A percentile compares a stretch with the other conserved stretches of the same genome.
phyloP scores from a whole-genome alignment of 2,888 invertebrate species.

The Orthosia gothica region DNA sequence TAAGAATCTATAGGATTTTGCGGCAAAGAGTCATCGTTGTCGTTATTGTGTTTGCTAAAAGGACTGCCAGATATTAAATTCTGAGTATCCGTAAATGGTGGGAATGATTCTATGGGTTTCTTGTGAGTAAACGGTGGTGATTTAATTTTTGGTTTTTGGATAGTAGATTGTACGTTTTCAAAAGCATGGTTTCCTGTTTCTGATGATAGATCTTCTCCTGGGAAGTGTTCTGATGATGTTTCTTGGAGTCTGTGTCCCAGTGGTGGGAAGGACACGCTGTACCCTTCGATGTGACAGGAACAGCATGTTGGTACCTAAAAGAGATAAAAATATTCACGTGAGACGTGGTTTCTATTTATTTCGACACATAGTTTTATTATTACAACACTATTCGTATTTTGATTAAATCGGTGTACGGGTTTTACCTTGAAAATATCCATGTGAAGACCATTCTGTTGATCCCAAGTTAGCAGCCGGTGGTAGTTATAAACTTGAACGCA shows the following conservation, averaged over 20 bases:
- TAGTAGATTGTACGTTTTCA: conserved; percentile 85
- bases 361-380: not conserved
- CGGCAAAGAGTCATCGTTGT: conserved; percentile 79
- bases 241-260: conserved; percentile 90
- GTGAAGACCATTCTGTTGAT: conserved; percentile 94
- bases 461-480: conserved; percentile 96
- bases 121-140: conserved; percentile 80
- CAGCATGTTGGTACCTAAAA: conserved; percentile 95
- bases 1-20: conserved; percentile 85
- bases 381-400: too few species aligned
- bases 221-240: conserved; percentile 90
- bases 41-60: conserved; percentile 78
- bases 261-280: conserved; percentile 93
- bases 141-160: conserved; percentile 84
- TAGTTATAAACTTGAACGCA: conserved; percentile 96
- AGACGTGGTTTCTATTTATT: not conserved
- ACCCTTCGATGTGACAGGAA: conserved; percentile 95
- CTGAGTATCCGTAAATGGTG: conserved; percentile 73
- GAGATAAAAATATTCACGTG: conserved; percentile 95
- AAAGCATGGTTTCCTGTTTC: conserved; percentile 88
- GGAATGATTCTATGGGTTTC: conserved; percentile 82
- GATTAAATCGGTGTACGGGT: too few species aligned
- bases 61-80: conserved; percentile 84
- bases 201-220: conserved; percentile 90
- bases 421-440: conserved; percentile 95